Evolutionary conservation across 2,113 vertebrate genomes (phyloP), one percentile per base, ranked within the genome.

Genomic region (Apteryx mantelli): DNA sequence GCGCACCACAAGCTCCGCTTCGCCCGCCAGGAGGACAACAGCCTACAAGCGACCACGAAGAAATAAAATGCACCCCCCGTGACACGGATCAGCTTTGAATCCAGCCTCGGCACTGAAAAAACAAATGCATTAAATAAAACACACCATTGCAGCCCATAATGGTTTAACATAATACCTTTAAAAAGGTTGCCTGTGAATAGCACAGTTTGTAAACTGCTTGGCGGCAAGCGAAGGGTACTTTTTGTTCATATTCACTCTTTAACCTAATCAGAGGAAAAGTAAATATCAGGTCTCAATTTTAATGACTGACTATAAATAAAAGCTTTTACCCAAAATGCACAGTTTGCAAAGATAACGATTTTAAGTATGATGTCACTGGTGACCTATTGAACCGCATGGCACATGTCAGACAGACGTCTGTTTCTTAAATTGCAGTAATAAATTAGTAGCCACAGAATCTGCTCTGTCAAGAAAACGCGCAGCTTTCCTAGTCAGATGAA

Each of bases 371-470:
- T 94, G 96, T 97, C 96, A 97, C 93, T 36, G 17, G 76, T 40
- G 95, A 96, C 97, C 96, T 81, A 52, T 56, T 96, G 97, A 97
- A 96, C 97, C 93, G 90, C 89, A 78, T 76, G 91, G 96, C 96
- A 97, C 97, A 86, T 97, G 97, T 97, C 97, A 97, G 96, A 97
- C 95, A 97, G 93, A 94, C 55, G 85, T 91, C 91, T 95, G 94
- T 97, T 97, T 85, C 94, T 95, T 97, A 96, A 97, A 98, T 96
- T 86, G 93, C 95, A 64, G 97, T 89, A 92, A 95, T 97, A 97
- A 94, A 95, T 97, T 94, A 86, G 96, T 93, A 98, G 95, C 97
- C 97, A 53, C 89, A 56, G 85, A 94, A 97, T 82, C 46, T 69
- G 53, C 77, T 77, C 91, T 60, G 82, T 96, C 91, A 86, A 84